phyloP scores from a whole-genome alignment of 2,888 invertebrate species.

The Vanessa cardui region DNA sequence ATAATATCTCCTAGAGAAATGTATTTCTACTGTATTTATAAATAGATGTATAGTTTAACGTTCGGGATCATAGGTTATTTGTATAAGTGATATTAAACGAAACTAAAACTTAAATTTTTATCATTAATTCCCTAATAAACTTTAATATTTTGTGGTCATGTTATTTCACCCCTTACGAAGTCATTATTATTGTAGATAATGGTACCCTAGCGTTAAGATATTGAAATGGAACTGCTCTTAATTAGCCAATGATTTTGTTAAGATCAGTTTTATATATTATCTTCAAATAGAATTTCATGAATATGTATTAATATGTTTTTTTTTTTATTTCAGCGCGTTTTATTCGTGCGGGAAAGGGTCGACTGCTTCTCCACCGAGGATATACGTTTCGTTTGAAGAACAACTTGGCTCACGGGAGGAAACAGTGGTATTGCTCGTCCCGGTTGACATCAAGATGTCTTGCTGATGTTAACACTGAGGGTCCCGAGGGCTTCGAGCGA shows the following conservation, averaged over 20 bases:
- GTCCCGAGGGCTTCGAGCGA: conserved; percentile 78
- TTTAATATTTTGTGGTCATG: conserved; percentile 8
- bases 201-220: background rate
- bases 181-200: background rate
- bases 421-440: conserved; percentile 80
- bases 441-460: conserved; percentile 76
- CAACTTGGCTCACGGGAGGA: conserved; percentile 77
- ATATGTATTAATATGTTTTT: conserved; percentile 27
- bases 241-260: conserved; percentile 7
- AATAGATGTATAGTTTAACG: conserved; percentile 17
- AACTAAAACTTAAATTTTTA: conserved; percentile 16
- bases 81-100: conserved; percentile 30
- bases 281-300: conserved; percentile 5
- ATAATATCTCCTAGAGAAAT: conserved; percentile 39
- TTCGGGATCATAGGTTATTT: conserved; percentile 18
- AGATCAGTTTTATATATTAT: conserved; percentile 32
- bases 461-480: conserved; percentile 78
- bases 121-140: conserved; percentile 26
- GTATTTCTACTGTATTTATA: conserved; percentile 29
- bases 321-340: conserved; percentile 64
- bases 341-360: conserved; percentile 77
- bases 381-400: conserved; percentile 80
- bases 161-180: conserved; percentile 21
- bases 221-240: conserved; percentile 16
- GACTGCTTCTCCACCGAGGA: conserved; percentile 73